Evolutionary conservation across 2,797 vertebrate species (phyloP), one percentile per base, ranked within the genome.

Genomic region (Onychomys leucogaster): DNA sequence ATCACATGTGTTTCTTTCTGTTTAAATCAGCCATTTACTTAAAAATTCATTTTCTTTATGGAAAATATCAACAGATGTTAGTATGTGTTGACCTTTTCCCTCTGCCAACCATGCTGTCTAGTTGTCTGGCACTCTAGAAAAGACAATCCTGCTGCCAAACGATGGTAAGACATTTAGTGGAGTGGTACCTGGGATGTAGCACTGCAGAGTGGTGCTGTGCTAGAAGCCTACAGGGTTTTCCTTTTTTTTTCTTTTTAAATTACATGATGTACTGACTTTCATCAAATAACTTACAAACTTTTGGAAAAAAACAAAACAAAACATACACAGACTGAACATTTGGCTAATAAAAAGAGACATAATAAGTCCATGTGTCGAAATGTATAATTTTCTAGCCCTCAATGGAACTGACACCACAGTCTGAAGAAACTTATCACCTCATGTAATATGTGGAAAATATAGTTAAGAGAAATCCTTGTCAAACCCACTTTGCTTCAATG

Each of bases 391-490:
- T 3, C 34, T 6, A 16, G n/a, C 16, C 52, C 2, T 82, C 34
- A 32, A 1, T 1, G 16, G 25, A 23, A 69, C 55, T 29, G 49
- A 67, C 8, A 29, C 11, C 19, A 6, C 0, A 13, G 0, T 3
- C 16, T 46, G 0, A 77, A 85, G 16, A 19, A 17, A n/a, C 11
- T 49, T 41, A 73, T n/a, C 2, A 0, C 19, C 9, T 49, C 16
- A 25, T 61, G 86, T 14, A 49, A 55, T 41, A 90, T 5, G 61
- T 19, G 43, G 25, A 84, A 90, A 93, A 75, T 43, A 21, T 37
- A 82, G 75, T 86, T 83, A 57, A 89, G 61, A 91, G 76, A 89
- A 84, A 32, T 82, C 61, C 21, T 92, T 43, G 34, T 63, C 23
- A 73, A 76, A 88, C 7, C 65, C 29, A 57, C 49, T 46, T 95